These are phyloP conservation scores for Neoaliturus tenellus DNA, from an alignment of 2,888 invertebrate species.

Conservation along the genomic window DNA sequence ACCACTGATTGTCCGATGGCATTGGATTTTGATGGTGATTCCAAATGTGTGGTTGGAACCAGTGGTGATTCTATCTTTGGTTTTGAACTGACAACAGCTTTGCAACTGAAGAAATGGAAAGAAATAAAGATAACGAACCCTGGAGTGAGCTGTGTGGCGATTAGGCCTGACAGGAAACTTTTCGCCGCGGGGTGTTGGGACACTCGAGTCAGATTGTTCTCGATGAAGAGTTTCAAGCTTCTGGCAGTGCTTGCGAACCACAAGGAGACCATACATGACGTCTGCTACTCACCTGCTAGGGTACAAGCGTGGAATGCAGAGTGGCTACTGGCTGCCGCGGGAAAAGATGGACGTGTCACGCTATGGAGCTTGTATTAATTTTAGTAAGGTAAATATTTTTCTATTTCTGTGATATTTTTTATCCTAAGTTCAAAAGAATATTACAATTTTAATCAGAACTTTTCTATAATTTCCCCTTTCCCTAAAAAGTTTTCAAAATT, in stretches of 20 bases:
- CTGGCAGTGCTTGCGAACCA: conserved; percentile 86
- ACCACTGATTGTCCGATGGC: conserved; percentile 82
- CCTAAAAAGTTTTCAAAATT: too few relatives aligned
- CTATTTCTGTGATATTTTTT: background rate
- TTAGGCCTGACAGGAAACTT: conserved; percentile 83
- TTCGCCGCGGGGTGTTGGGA: conserved; percentile 88
- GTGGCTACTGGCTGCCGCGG: conserved; percentile 84
- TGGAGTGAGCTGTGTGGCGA: conserved; percentile 81
- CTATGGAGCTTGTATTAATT: conserved; percentile 84
- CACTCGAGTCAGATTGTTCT: conserved; percentile 83
- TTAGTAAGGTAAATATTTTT: background rate
- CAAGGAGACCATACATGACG: conserved; percentile 81
- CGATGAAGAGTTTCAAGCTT: conserved; percentile 84
- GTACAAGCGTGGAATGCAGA: conserved; percentile 83
- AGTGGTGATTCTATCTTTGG: conserved; percentile 79
- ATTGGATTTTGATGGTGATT: conserved; percentile 79
- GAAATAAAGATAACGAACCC: conserved; percentile 82
- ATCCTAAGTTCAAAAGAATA: too few relatives aligned
- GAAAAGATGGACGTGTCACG: conserved; percentile 85
- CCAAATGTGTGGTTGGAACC: conserved; percentile 82
- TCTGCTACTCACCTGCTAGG: conserved; percentile 80
- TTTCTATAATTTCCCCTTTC: too few relatives aligned
- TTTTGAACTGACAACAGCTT: conserved; percentile 76
- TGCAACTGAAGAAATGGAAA: conserved; percentile 72
- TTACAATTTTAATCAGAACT: too few relatives aligned